These are phyloP conservation scores for Reinhardtius hippoglossoides DNA, from an alignment of 2,113 vertebrate species.

Conservation along the genomic window DNA sequence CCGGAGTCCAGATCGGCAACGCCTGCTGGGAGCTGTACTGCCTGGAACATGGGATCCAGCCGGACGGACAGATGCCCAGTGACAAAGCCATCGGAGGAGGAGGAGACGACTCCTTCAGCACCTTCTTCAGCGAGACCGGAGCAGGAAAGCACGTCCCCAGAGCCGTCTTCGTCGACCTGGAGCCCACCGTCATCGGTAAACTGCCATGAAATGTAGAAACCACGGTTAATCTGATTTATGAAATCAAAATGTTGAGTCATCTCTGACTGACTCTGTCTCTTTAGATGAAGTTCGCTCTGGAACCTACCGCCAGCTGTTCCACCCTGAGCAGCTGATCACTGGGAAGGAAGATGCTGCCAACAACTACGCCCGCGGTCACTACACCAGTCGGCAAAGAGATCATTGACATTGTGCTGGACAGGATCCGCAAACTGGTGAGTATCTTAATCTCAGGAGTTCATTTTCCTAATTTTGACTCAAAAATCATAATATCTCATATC, in stretches of 20 bases:
- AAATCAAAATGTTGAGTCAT: background rate
- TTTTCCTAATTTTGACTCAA: background rate
- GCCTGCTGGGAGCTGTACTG: constrained; percentile 49
- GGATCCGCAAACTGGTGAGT: constrained; percentile 26
- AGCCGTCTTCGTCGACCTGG: constrained; percentile 80
- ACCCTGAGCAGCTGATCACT: constrained; percentile 77
- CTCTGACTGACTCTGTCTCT: background rate
- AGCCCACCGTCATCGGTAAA: constrained; percentile 69
- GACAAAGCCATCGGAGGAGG: constrained; percentile 68
- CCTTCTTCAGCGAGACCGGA: constrained; percentile 83
- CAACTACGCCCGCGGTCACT: constrained; percentile 71
- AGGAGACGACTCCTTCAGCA: constrained; percentile 65
- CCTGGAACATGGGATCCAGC: constrained; percentile 52
- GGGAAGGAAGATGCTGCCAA: constrained; percentile 79
- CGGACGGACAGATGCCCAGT: constrained; percentile 64
- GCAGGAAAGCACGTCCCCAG: constrained; percentile 85
- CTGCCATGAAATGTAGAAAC: background rate
- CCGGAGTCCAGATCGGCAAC: constrained; percentile 44
- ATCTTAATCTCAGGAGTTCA: no score
- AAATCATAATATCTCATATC: background rate
- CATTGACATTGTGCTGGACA: constrained; percentile 25
- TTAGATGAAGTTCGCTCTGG: constrained; percentile 71
- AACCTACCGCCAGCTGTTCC: constrained; percentile 74
- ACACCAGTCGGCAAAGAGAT: constrained; percentile 26
- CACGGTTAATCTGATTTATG: background rate